Base-by-base conservation (phyloP, 2,113 vertebrate species). In the Caloenas nicobarica region DNA sequence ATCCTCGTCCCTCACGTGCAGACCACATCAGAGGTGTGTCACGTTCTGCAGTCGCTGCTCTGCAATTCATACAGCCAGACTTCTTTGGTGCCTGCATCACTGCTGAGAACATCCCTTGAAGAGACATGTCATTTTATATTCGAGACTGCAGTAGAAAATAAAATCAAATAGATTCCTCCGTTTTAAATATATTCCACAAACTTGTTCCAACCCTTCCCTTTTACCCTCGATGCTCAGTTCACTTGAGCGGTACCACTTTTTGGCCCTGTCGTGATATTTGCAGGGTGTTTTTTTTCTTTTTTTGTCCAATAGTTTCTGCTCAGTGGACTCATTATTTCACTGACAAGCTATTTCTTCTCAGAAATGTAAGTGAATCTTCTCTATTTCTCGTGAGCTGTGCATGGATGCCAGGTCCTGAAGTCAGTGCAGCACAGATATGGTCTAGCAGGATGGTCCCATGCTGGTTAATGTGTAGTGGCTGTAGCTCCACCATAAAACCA, bases 211-310 rank as follows among this genome's bases (percentile, higher is more conserved):
- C 26, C 6, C 11, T 77, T 91, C 17, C 38, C 57, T 86, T 88
- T 73, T 88, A 66, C 46, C 29, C 4, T 82, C 11, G 2, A 2
- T 76, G 25, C 33, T 92, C 53, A 50, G 13, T 58, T 89, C 44
- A 34, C n/a, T 69, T 46, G 16, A 92, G 22, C 29, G 17, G 48
- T 40, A 54, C 22, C 1, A 4, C 9, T 57, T 71, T 79, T 51
- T 73, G 12, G 13, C 76, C 65, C 33, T 25, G n/a, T 81, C n/a
- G 60, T 36, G 51, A 34, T 79, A 84, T 28, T 60, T 57, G 12
- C 58, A 1, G 11, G 2, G 23, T 31, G 24, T 0, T 33, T 53
- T 22, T 7, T 5, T 10, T 7, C 5, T 4, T 46, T 44, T 46
- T 19, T 46, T 46, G 44, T 46, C 44, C 44, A 46, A 1, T 24